Percentiles rank a stretch among this genome's conserved stretches.
phyloP scores from a whole-genome alignment of 2,797 vertebrate species.

The Threskiornis aethiopicus region DNA sequence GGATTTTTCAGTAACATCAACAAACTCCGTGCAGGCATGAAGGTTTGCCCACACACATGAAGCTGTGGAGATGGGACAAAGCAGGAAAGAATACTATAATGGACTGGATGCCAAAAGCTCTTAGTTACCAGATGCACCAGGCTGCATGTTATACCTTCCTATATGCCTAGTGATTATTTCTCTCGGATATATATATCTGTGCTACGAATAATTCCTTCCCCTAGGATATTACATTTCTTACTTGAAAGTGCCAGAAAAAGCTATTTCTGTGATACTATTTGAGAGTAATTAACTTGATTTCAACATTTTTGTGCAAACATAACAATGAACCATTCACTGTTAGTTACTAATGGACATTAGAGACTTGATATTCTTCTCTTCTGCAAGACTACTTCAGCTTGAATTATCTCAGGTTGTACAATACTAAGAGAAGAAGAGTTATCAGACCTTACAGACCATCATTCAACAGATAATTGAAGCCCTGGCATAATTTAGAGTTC shows the following conservation, averaged over 20 bases:
- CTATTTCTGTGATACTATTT: not conserved
- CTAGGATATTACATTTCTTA: not conserved
- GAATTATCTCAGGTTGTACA: not conserved
- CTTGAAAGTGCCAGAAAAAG: not conserved
- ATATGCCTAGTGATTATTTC: not conserved
- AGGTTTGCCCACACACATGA: not conserved
- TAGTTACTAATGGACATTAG: not conserved
- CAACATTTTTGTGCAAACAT: not conserved
- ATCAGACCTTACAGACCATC: not conserved
- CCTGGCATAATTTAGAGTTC: conserved; percentile 10
- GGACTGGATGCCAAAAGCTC: not conserved
- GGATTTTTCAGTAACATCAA: conserved; percentile 15
- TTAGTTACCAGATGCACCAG: not conserved
- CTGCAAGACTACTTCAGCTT: not conserved
- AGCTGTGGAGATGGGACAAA: not conserved
- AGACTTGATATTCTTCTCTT: not conserved
- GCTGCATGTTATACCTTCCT: not conserved
- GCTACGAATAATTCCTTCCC: not conserved
- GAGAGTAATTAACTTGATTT: not conserved
- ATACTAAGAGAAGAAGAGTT: not conserved
- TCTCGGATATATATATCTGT: not conserved
- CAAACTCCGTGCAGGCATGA: not conserved
- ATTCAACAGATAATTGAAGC: not conserved
- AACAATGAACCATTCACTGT: not conserved
- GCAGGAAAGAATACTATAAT: not conserved